Conservation (phyloP, 2,113 vertebrate species). For the Hypocryptadius cinnamomeus region DNA sequence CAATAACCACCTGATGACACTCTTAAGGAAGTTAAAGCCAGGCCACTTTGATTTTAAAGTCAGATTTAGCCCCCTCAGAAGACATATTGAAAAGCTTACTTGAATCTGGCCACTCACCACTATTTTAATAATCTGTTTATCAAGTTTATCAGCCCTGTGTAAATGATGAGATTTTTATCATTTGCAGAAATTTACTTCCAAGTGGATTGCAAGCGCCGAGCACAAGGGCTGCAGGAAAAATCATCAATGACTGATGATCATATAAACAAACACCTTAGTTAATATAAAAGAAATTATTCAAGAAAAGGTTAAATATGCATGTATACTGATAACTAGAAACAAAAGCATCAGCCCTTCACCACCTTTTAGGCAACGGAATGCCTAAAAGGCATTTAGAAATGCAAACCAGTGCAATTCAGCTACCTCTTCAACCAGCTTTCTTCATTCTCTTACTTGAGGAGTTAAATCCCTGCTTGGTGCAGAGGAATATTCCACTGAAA, state of each 20-base stretch:
- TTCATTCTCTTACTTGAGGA: neutral
- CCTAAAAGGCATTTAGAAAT: neutral
- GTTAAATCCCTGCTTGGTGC: neutral
- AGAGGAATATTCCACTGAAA: neutral
- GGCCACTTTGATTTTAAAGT: neutral
- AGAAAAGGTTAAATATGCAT: neutral
- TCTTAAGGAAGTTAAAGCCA: neutral
- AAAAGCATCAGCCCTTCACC: neutral
- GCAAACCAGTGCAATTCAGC: neutral
- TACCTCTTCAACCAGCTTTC: neutral
- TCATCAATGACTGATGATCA: neutral
- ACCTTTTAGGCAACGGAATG: neutral
- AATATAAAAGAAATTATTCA: neutral
- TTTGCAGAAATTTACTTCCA: neutral
- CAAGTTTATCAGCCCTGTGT: neutral
- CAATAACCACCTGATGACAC: neutral
- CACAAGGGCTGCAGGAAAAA: neutral
- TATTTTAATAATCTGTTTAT: neutral
- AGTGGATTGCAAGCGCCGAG: neutral
- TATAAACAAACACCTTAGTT: neutral
- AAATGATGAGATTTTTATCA: neutral
- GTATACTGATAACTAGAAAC: neutral
- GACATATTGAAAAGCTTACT: neutral
- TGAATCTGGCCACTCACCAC: neutral
- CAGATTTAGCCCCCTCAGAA: neutral